These are phyloP conservation scores for Agapostemon virescens DNA, from an alignment of 2,888 invertebrate genomes.

Conservation along the genomic window DNA sequence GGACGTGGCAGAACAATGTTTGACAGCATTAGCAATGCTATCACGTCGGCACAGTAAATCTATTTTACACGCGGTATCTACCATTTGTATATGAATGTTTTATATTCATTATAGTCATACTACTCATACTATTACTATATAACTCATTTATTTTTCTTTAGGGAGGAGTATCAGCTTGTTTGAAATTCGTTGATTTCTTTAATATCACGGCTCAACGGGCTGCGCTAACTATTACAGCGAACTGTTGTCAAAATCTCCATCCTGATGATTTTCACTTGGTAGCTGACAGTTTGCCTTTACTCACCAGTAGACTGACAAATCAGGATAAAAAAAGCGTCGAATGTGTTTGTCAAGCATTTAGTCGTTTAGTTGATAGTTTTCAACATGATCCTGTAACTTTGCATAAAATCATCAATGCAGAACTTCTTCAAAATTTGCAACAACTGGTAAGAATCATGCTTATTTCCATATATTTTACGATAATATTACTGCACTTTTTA, in stretches of 20 bases:
- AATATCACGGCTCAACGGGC: slow-evolving; percentile 98
- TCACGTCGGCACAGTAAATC: slow-evolving; percentile 98
- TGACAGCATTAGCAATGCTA: slow-evolving; percentile 98
- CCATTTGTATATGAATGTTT: neutral
- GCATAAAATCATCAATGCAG: slow-evolving; percentile 96
- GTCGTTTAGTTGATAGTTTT: slow-evolving; percentile 97
- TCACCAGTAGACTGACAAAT: slow-evolving; percentile 90
- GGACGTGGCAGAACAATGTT: slow-evolving; percentile 99
- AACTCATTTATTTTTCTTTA: slow-evolving; percentile 76
- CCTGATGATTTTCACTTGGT: slow-evolving; percentile 97
- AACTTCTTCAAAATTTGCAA: slow-evolving; percentile 94
- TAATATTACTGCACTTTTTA: neutral
- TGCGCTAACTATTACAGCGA: slow-evolving; percentile 97
- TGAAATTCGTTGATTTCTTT: slow-evolving; percentile 99
- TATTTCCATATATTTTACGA: neutral
- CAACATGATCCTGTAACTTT: slow-evolving; percentile 94
- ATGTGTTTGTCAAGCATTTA: slow-evolving; percentile 97
- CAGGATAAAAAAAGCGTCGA: slow-evolving; percentile 99
- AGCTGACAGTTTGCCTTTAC: slow-evolving; percentile 91
- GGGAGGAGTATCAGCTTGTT: slow-evolving; percentile 97
- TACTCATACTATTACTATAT: no score
- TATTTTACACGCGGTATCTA: slow-evolving; percentile 92
- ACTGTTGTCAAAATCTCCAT: slow-evolving; percentile 97
- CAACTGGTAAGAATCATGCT: slow-evolving; percentile 85
- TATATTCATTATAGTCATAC: neutral